phyloP scores from a whole-genome alignment of 2,113 vertebrate genomes.

The Murina feae region DNA sequence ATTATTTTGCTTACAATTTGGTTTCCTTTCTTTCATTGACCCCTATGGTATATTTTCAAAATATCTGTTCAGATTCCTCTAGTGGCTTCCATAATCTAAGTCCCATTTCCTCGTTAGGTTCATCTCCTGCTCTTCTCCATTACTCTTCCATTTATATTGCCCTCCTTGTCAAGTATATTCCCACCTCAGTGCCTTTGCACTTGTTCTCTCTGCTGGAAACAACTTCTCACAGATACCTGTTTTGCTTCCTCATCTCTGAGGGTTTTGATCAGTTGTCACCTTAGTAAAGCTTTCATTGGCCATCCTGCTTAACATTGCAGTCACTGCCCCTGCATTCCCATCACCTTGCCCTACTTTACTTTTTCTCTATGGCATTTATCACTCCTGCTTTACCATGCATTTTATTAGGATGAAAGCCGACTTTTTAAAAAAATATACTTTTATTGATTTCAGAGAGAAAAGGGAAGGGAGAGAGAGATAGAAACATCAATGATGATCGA shows the following conservation, averaged over 20 bases:
- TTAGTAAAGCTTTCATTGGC: not conserved
- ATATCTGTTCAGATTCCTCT: not conserved
- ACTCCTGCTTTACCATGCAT: not conserved
- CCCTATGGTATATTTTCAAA: conserved; percentile 10
- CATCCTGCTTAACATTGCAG: not conserved
- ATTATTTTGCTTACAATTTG: conserved; percentile 2
- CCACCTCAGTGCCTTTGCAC: not conserved
- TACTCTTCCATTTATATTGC: not conserved
- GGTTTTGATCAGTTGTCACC: not conserved
- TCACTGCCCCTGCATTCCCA: not conserved
- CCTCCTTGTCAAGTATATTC: not conserved
- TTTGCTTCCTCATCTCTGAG: not conserved
- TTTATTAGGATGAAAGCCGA: not conserved
- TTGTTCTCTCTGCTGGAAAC: not conserved
- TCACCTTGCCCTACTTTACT: not conserved
- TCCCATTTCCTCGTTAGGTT: not conserved
- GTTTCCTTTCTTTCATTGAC: not conserved
- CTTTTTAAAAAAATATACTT: no score
- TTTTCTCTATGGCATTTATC: not conserved
- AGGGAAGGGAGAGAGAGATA: no score
- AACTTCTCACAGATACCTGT: not conserved
- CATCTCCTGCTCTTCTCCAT: not conserved
- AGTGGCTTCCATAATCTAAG: not conserved
- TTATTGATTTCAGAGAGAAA: no score
- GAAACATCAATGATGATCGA: no score